A percentile compares a stretch with the other conserved stretches of the same genome.
Conservation (phyloP, 2,888 invertebrate species). For the Drosophila dives region DNA sequence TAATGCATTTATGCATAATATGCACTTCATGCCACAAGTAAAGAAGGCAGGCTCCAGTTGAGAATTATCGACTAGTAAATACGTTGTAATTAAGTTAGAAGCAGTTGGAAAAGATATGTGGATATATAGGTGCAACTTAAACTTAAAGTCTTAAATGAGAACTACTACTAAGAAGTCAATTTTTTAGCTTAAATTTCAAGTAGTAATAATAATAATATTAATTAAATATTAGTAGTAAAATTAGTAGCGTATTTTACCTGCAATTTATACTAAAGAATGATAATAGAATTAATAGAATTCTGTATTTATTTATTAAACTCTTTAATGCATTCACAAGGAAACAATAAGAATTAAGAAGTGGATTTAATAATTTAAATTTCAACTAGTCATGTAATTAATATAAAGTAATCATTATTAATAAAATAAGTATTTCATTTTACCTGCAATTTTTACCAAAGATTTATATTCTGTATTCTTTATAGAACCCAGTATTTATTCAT, state of each 20-base stretch:
- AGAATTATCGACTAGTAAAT: neutral
- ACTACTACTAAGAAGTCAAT: neutral
- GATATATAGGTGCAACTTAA: neutral
- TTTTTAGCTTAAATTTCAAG: neutral
- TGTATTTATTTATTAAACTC: too few relatives aligned
- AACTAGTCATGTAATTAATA: neutral
- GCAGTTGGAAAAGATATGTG: neutral
- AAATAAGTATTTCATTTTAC: too few relatives aligned
- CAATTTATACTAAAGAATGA: too few relatives aligned
- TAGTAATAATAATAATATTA: too few relatives aligned
- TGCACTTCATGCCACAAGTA: conserved; percentile 46
- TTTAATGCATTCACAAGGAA: neutral
- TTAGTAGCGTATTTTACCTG: too few relatives aligned
- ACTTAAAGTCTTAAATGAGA: neutral
- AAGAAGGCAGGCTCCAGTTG: neutral
- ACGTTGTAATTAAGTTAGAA: neutral
- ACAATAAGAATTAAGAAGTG: neutral
- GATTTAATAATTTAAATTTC: neutral
- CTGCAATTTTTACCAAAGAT: too few relatives aligned
- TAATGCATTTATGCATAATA: conserved; percentile 61
- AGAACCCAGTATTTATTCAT: too few relatives aligned
- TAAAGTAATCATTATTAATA: neutral
- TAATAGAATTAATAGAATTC: too few relatives aligned
- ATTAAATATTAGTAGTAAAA: too few relatives aligned
- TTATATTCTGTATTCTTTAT: too few relatives aligned